Conservation (phyloP, 2,797 vertebrate species). For the Notolepis coatsorum region DNA sequence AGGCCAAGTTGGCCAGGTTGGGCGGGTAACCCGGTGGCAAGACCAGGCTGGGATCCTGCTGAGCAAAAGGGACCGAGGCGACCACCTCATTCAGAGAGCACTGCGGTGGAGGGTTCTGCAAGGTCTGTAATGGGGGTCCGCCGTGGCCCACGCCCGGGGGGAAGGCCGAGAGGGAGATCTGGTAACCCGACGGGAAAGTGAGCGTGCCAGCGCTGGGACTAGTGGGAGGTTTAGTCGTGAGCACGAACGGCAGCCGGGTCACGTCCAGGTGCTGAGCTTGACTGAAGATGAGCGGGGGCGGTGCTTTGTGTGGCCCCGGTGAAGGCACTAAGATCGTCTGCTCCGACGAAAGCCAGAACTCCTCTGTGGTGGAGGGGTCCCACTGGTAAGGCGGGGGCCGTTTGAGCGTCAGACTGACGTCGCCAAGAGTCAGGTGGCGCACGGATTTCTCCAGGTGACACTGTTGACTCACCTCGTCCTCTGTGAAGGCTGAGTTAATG, state of each 20-base stretch:
- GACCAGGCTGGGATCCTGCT: constrained; percentile 88
- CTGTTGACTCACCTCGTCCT: constrained; percentile 94
- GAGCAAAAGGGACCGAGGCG: constrained; percentile 85
- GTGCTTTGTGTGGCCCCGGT: constrained; percentile 86
- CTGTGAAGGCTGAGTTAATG: constrained; percentile 96
- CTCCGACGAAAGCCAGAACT: constrained; percentile 96
- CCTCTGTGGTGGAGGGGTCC: constrained; percentile 91
- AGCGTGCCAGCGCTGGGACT: constrained; percentile 87
- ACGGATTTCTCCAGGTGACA: constrained; percentile 85
- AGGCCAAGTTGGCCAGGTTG: constrained; percentile 89
- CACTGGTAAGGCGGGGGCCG: constrained; percentile 97
- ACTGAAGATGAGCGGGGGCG: constrained; percentile 88
- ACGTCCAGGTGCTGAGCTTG: constrained; percentile 94
- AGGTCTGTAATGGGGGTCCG: constrained; percentile 84
- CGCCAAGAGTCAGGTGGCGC: constrained; percentile 77
- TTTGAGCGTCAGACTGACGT: constrained; percentile 83
- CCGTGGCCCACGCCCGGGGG: constrained; percentile 83
- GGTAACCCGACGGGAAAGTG: constrained; percentile 90
- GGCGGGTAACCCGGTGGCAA: constrained; percentile 91
- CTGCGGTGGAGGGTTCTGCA: constrained; percentile 83
- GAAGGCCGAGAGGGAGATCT: constrained; percentile 90
- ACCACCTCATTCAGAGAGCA: constrained; percentile 91
- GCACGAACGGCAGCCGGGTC: constrained; percentile 90
- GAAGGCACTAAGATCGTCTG: constrained; percentile 86
- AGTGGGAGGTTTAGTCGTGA: constrained; percentile 90